phyloP scores from a whole-genome alignment of 2,888 invertebrate species.

The Phaedon cochleariae region DNA sequence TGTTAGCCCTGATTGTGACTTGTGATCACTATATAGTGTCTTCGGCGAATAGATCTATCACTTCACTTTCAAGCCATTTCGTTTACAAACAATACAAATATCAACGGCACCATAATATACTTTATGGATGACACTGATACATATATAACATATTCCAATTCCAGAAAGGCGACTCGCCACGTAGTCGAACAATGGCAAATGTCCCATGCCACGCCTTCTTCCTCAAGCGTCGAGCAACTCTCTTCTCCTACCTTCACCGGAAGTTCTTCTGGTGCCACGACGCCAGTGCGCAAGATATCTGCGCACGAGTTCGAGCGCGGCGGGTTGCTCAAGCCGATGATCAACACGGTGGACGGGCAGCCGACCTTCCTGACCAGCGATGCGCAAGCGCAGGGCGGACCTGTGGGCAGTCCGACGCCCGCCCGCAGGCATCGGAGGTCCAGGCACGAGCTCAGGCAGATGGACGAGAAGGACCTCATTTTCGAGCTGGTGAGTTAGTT shows the following conservation, averaged over 20 bases:
- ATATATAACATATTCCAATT: slow-evolving; percentile 44
- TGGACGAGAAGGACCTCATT: slow-evolving; percentile 94
- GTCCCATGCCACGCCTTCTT: slow-evolving; percentile 82
- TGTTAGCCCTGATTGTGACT: too few relatives aligned
- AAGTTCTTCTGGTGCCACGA: slow-evolving; percentile 91
- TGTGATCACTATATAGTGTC: too few relatives aligned
- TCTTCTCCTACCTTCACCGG: too few relatives aligned
- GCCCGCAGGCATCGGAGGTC: slow-evolving; percentile 77
- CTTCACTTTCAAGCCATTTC: too few relatives aligned
- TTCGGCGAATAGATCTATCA: too few relatives aligned
- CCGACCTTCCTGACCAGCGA: slow-evolving; percentile 82
- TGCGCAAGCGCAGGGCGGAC: slow-evolving; percentile 53
- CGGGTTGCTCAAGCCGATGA: slow-evolving; percentile 90
- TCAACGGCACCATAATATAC: too few relatives aligned
- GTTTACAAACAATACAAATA: too few relatives aligned
- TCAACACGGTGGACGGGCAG: slow-evolving; percentile 93
- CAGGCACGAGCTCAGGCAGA: slow-evolving; percentile 81
- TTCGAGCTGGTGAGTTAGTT: slow-evolving; percentile 93
- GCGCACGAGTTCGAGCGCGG: slow-evolving; percentile 96
- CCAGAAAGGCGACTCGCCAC: slow-evolving; percentile 90
- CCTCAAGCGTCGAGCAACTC: slow-evolving; percentile 64
- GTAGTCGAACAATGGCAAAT: slow-evolving; percentile 94
- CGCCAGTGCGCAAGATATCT: slow-evolving; percentile 93
- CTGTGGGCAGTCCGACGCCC: slow-evolving; percentile 60
- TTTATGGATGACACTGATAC: too few relatives aligned